These are phyloP conservation scores for Drosophila mimetica DNA, from an alignment of 2,888 invertebrate genomes.

Conservation along the genomic window DNA sequence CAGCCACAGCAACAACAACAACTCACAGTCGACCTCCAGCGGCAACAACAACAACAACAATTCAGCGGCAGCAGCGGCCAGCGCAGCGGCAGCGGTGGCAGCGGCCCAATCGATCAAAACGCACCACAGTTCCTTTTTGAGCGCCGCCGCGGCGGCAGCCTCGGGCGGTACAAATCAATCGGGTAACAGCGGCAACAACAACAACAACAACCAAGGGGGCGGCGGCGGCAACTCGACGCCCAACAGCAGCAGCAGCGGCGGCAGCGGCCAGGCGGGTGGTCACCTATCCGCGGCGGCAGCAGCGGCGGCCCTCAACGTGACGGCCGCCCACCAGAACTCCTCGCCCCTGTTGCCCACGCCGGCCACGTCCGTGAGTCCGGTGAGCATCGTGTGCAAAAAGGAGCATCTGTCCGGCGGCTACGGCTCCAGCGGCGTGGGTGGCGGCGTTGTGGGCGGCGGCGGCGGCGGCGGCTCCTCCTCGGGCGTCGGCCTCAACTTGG, in stretches of 20 bases:
- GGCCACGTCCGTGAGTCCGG: constrained; percentile 89
- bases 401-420: constrained; percentile 84
- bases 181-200: constrained; percentile 57
- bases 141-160: constrained; percentile 69
- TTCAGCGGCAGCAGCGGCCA: constrained; percentile 81
- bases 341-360: constrained; percentile 88
- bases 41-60: constrained; percentile 50
- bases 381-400: constrained; percentile 88
- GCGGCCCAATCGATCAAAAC: constrained; percentile 83
- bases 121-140: constrained; percentile 84
- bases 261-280: constrained; percentile 35
- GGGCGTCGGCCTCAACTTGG: too few species aligned
- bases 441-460: too few species aligned
- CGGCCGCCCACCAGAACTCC: constrained; percentile 84
- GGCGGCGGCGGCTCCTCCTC: too few species aligned
- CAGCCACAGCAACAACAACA: background rate
- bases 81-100: constrained; percentile 79
- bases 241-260: constrained; percentile 35
- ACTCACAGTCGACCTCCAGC: constrained; percentile 41
- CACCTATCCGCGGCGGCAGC: constrained; percentile 68
- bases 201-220: constrained; percentile 22
- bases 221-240: constrained; percentile 64
- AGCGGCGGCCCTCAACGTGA: constrained; percentile 81
- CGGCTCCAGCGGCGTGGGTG: background rate
- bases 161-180: constrained; percentile 7